A percentile compares a stretch with the other conserved stretches of the same genome.
These are phyloP conservation scores for Fistularia tabacaria DNA, from an alignment of 2,797 vertebrate genomes.

Conservation along the genomic window DNA sequence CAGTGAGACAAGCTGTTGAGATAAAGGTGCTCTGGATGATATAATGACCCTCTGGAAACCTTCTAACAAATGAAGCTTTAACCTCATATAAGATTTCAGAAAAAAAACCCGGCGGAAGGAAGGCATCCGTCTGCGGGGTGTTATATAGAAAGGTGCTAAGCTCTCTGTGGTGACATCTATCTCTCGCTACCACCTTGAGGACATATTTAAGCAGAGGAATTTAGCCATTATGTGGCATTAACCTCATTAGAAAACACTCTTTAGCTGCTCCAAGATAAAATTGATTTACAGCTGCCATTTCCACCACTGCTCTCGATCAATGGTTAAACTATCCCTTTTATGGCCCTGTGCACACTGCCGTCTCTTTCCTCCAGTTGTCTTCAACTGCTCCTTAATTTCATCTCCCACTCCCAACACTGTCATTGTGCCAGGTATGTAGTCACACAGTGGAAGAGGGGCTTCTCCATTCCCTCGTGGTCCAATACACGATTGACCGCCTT, in stretches of 20 bases:
- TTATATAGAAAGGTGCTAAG: constrained; percentile 36
- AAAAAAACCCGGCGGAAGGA: constrained; percentile 27
- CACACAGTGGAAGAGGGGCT: constrained; percentile 29
- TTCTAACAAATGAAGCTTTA: constrained; percentile 39
- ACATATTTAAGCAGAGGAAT: constrained; percentile 82
- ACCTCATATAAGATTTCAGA: constrained; percentile 35
- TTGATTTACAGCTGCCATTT: constrained; percentile 87
- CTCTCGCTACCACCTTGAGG: constrained; percentile 79
- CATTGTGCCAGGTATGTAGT: constrained; percentile 63
- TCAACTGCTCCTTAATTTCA: constrained; percentile 66
- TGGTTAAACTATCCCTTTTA: constrained; percentile 85
- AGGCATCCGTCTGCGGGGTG: constrained; percentile 34
- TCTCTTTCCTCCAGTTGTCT: constrained; percentile 62
- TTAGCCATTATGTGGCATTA: constrained; percentile 86
- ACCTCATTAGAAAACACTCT: constrained; percentile 88
- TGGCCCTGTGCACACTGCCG: constrained; percentile 64
- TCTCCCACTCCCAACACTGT: constrained; percentile 45
- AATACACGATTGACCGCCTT: constrained; percentile 23
- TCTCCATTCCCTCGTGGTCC: constrained; percentile 33
- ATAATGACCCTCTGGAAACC: constrained; percentile 31
- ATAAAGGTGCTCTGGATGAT: constrained; percentile 28
- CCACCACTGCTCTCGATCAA: constrained; percentile 82
- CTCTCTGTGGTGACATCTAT: constrained; percentile 75
- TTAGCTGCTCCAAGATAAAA: constrained; percentile 84
- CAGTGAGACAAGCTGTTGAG: constrained; percentile 29